Percentiles rank a stretch among this genome's conserved stretches.
These are phyloP conservation scores for Teinopalpus imperialis DNA, from an alignment of 2,888 invertebrate species.

Conservation along the genomic window DNA sequence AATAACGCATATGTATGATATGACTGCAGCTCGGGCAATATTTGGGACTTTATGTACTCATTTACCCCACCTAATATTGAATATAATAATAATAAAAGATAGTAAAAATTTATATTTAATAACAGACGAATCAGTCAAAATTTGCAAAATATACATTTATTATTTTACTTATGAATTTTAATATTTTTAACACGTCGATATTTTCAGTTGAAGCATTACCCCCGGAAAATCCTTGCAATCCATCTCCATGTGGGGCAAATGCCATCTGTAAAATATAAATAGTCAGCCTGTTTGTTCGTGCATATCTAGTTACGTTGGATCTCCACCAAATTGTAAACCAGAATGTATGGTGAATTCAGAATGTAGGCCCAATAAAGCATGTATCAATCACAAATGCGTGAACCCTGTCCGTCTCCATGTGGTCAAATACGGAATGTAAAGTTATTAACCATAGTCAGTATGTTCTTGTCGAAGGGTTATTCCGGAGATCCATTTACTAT, in stretches of 20 bases:
- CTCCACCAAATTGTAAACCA: conserved; percentile 84
- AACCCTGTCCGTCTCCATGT: conserved; percentile 87
- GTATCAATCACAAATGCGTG: conserved; percentile 85
- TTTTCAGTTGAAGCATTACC: conserved; percentile 56
- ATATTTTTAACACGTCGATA: no score
- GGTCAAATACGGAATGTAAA: conserved; percentile 85
- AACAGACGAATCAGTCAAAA: no score
- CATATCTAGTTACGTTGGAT: conserved; percentile 84
- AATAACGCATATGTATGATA: no score
- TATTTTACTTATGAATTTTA: conserved; percentile 26
- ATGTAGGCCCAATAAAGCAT: conserved; percentile 84
- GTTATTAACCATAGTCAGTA: conserved; percentile 86
- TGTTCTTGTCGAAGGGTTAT: conserved; percentile 86
- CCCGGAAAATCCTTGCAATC: conserved; percentile 81
- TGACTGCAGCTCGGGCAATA: no score
- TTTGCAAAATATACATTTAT: no score
- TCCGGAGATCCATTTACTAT: conserved; percentile 86
- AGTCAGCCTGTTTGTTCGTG: conserved; percentile 88
- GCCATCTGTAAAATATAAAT: conserved; percentile 87
- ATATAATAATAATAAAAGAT: no score
- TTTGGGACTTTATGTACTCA: no score
- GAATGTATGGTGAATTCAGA: conserved; percentile 86
- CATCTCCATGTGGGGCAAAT: conserved; percentile 87
- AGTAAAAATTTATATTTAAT: no score
- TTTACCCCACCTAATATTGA: no score